Base-by-base conservation (phyloP, 1,140 invertebrate species). In the Stegodyphus dumicola region DNA sequence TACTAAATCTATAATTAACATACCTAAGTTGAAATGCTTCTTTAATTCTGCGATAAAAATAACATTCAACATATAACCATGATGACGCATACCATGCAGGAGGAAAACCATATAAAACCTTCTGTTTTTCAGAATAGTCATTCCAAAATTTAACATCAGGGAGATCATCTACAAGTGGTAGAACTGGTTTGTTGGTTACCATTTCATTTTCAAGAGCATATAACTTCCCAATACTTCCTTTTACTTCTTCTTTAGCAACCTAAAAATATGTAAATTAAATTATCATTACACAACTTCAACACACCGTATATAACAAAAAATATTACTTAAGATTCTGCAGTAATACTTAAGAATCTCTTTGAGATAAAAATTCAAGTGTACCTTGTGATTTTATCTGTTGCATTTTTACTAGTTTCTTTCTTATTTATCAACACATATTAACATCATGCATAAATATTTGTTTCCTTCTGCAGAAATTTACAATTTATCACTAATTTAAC, bases 31-130 rank as follows among this genome's bases (percentile, higher is more conserved):
- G 90, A 89, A 98, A 94, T 71, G 94, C 93, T 90, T 98, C 95
- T 87, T 93, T 91, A 48, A 99, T 92, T 89, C 94, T 92, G 17
- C 97, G 92, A 89, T 99, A 99, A 91, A 98, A 93, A 89, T 98
- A 99, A 89, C 97, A 97, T 91, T 99, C 98, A 10, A 94, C 93
- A 89, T 96, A 95, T 0, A 99, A 91, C 96, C 96, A 99, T 7
- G 93, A 91, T 67, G 94, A 93, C 66, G 93, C 93, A 89, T 95
- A 99, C 93, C 96, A 99, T 15, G 93, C 7, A 92, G 89, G 80
- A 15, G 48, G 83, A 69, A 73, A 83, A 88, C 91, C 90, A 89
- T 89, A 6, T 88, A 89, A 11, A 83, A 90, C 18, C 89, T 88
- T 33, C 70, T 90, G 89, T 65, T 91, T 89, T 17, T 87, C 78